phyloP scores from a whole-genome alignment of 2,113 vertebrate genomes.

The Catharus fuscescens region DNA sequence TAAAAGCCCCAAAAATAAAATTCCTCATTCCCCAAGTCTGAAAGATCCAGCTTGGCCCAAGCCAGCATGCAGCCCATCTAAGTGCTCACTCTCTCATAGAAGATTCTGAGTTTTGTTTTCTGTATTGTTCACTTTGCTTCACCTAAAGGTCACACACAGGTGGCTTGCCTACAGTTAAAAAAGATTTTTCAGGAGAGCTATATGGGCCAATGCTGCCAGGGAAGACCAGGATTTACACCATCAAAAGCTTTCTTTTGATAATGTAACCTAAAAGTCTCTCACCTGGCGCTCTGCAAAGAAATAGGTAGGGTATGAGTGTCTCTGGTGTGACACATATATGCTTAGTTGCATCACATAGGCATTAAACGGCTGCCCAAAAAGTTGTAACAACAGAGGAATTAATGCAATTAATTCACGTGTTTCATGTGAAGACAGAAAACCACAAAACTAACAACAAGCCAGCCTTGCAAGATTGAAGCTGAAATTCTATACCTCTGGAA shows the following conservation, averaged over 20 bases:
- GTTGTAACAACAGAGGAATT: not conserved
- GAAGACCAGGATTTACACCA: not conserved
- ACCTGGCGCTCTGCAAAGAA: not conserved
- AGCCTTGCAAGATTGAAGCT: not conserved
- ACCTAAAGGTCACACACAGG: not conserved
- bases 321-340: not conserved
- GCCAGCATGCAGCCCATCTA: not conserved
- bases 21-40: not conserved
- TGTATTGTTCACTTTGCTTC: not conserved
- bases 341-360: not conserved
- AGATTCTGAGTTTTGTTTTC: not conserved
- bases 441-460: not conserved
- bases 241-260: not conserved
- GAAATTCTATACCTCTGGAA: not conserved
- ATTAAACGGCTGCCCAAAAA: no score
- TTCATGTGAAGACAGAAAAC: not conserved
- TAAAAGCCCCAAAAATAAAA: not conserved
- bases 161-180: not conserved
- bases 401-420: not conserved
- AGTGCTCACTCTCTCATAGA: not conserved
- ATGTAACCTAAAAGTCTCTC: not conserved
- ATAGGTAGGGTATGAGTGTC: not conserved
- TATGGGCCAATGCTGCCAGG: not conserved
- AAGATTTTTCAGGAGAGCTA: not conserved
- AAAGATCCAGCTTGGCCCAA: not conserved